Base-by-base conservation (phyloP, 2,888 invertebrate genomes). In the Geophilus truncorum region DNA sequence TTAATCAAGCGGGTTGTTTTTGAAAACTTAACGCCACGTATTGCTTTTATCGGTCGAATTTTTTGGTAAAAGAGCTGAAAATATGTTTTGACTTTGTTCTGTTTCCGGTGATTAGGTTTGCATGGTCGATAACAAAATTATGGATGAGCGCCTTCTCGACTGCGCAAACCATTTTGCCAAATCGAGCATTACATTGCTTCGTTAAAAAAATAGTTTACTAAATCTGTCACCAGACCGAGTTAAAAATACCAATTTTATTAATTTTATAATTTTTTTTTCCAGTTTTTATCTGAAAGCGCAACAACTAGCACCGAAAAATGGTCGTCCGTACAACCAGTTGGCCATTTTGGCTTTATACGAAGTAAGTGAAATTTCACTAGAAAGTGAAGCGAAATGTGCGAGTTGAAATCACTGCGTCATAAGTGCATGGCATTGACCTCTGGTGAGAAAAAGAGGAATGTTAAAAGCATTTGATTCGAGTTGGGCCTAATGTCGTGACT, bases 241-340 rank as follows among this genome's bases (percentile, higher is more conserved):
- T n/a, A n/a, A n/a, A n/a, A n/a, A n/a, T n/a, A n/a, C n/a, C n/a
- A n/a, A 10, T 75, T 28, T 23, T 30, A 21, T 12, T 75, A 28
- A 75, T 9, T 21, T 10, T 10, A 51, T 10, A 10, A 10, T 83
- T 82, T 82, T 82, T 82, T 85, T 23, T 87, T 85, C 81, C 87
- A 91, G 93, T 85, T 97, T 94, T 92, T 98, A 98, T 86, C 91
- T 94, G 82, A 95, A 95, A 88, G 96, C 98, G 12, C 94, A 96
- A 86, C 93, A 94, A 87, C 91, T 97, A 62, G 94, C 96, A 88
- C 96, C 98, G 9, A 94, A 95, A 87, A 97, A 97, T 89, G 97
- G 97, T 79, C 91, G 94, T 83, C 96, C 97, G 0, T 98, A 97
- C 86, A 95, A 97, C 87, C 97, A 98, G 87, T 88, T 98, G 84